Percentiles rank a stretch among this genome's conserved stretches.
phyloP scores from a whole-genome alignment of 2,113 vertebrate species.

The Zapus hudsonius region DNA sequence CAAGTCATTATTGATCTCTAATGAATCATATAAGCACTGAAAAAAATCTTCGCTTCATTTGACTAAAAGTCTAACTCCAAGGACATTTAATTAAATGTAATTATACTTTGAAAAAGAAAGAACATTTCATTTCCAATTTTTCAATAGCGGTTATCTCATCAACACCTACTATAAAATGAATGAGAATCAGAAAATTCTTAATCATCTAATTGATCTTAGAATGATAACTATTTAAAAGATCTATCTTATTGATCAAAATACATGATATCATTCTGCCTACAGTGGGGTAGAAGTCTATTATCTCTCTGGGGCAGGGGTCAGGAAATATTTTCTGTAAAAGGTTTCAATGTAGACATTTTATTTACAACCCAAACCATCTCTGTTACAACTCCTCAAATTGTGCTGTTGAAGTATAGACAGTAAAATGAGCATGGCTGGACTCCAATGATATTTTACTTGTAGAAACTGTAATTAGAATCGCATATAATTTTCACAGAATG shows the following conservation, averaged over 20 bases:
- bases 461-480: background rate
- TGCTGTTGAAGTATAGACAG: background rate
- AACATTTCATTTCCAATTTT: conserved; percentile 14
- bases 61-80: conserved; percentile 24
- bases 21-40: conserved; percentile 11
- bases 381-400: background rate
- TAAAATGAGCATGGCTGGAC: background rate
- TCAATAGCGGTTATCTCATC: background rate
- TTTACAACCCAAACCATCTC: background rate
- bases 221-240: conserved; percentile 36
- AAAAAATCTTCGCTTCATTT: conserved; percentile 34
- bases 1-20: conserved; percentile 37
- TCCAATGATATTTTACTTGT: conserved; percentile 7
- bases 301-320: background rate
- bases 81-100: conserved; percentile 58
- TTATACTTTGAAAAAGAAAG: background rate
- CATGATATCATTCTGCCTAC: background rate
- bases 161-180: background rate
- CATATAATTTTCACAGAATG: conserved; percentile 14
- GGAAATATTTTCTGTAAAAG: background rate
- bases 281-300: background rate
- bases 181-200: conserved; percentile 42
- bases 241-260: background rate
- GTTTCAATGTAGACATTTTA: background rate
- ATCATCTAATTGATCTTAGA: background rate